Percentiles rank a stretch among this genome's conserved stretches.
phyloP scores from a whole-genome alignment of 2,888 invertebrate genomes.

The Macrosiphum euphorbiae region DNA sequence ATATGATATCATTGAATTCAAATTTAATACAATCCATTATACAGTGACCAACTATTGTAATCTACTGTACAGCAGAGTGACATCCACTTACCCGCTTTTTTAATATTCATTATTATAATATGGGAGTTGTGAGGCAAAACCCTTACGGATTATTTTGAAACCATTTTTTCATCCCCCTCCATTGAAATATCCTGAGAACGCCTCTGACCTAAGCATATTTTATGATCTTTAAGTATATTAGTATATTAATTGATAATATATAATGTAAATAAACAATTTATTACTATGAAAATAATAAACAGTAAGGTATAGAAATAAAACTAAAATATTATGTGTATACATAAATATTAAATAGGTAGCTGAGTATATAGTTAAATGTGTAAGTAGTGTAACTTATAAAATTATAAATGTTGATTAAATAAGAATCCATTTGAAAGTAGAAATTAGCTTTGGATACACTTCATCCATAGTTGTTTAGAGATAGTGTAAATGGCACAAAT shows the following conservation, averaged over 20 bases:
- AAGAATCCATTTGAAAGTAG: slow-evolving; percentile 27
- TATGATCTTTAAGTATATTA: background rate
- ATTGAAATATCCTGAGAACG: too few relatives aligned
- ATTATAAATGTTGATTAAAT: background rate
- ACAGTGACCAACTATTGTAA: too few relatives aligned
- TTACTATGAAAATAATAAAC: background rate
- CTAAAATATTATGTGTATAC: background rate
- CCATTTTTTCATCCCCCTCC: too few relatives aligned
- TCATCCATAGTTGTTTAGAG: background rate
- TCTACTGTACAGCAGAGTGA: too few relatives aligned
- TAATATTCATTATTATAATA: too few relatives aligned
- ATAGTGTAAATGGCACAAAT: slow-evolving; percentile 11
- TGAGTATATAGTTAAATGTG: background rate
- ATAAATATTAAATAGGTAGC: background rate
- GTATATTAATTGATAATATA: background rate
- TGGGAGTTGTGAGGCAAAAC: too few relatives aligned
- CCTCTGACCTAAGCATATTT: background rate
- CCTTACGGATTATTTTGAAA: too few relatives aligned
- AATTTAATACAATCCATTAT: too few relatives aligned
- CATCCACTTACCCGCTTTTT: too few relatives aligned
- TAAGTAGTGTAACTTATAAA: background rate
- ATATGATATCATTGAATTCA: too few relatives aligned
- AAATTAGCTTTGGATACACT: slow-evolving; percentile 9
- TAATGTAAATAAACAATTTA: background rate
- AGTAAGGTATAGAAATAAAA: background rate